phyloP scores from a whole-genome alignment of 1,140 invertebrate species.

The Cheumatopsyche charites region DNA sequence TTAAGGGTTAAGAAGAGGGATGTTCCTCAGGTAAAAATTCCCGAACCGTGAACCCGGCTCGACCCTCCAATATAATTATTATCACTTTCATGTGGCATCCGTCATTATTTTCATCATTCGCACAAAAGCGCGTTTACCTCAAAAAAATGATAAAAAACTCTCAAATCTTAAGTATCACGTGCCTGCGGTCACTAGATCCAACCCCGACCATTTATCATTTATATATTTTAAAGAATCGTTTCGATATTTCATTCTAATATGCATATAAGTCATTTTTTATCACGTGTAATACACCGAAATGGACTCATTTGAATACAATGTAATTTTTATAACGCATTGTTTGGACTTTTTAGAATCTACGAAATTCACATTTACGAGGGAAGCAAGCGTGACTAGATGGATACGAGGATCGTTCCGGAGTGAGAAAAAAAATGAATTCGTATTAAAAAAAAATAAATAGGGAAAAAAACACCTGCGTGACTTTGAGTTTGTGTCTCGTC shows the following conservation, averaged over 20 bases:
- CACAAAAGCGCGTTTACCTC: not conserved
- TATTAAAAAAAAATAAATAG: not conserved
- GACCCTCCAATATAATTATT: slow-evolving; percentile 8
- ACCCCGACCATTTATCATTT: too few relatives aligned
- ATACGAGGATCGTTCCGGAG: not conserved
- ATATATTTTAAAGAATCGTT: too few relatives aligned
- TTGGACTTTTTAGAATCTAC: too few relatives aligned
- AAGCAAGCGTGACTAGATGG: slow-evolving; percentile 2
- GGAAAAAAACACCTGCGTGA: slow-evolving; percentile 17
- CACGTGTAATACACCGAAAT: too few relatives aligned
- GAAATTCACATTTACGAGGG: too few relatives aligned
- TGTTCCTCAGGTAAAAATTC: slow-evolving; percentile 28
- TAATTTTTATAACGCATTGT: too few relatives aligned
- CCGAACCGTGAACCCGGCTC: slow-evolving; percentile 5
- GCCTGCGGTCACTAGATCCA: not conserved
- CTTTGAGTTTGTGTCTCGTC: slow-evolving; percentile 17
- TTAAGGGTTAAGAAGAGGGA: slow-evolving; percentile 29
- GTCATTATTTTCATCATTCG: slow-evolving; percentile 1
- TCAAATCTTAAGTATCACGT: too few relatives aligned
- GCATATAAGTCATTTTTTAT: too few relatives aligned
- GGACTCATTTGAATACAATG: too few relatives aligned
- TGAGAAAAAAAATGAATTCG: not conserved
- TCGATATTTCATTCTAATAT: too few relatives aligned
- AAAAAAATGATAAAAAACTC: not conserved
- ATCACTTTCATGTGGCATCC: slow-evolving; percentile 13